Percentiles rank a stretch among this genome's conserved stretches.
phyloP scores from a whole-genome alignment of 92 coral and sea anemone species.

The Epizoanthus illoricatus region DNA sequence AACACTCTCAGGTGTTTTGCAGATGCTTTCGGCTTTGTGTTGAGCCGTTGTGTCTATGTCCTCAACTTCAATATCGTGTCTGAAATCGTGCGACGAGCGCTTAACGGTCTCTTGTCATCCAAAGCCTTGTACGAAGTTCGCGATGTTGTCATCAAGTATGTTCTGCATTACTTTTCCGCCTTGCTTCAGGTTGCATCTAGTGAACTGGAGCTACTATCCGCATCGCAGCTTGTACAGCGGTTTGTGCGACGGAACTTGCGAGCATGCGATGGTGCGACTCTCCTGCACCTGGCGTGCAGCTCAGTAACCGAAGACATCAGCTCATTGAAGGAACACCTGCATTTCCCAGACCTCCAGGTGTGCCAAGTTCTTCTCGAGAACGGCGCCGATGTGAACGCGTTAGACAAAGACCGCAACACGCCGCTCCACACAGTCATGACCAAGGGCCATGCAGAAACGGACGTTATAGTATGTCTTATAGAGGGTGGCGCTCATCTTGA shows the following conservation, averaged over 20 bases:
- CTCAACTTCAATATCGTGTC: constrained; percentile 60
- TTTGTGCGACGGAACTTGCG: constrained; percentile 72
- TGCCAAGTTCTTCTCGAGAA: constrained; percentile 66
- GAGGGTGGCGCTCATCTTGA: constrained; percentile 69
- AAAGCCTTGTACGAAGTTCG: constrained; percentile 63
- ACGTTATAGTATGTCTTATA: constrained; percentile 55
- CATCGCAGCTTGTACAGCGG: constrained; percentile 54
- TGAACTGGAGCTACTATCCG: constrained; percentile 46
- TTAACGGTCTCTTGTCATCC: constrained; percentile 50
- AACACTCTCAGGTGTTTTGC: constrained; percentile 80
- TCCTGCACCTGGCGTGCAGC: constrained; percentile 63
- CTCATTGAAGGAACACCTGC: constrained; percentile 78
- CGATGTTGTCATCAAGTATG: constrained; percentile 69
- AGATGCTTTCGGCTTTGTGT: constrained; percentile 79
- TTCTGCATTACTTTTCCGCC: constrained; percentile 75
- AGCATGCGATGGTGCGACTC: constrained; percentile 58
- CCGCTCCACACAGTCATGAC: constrained; percentile 68
- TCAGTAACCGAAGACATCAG: constrained; percentile 75
- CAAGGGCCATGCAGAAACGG: constrained; percentile 80
- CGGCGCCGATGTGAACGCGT: constrained; percentile 58
- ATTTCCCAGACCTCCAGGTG: constrained; percentile 66
- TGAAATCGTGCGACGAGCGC: constrained; percentile 54
- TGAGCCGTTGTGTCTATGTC: constrained; percentile 69
- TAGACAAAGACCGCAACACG: constrained; percentile 64
- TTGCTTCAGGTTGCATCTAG: constrained; percentile 58